These are phyloP conservation scores for Cochlearius cochlearius DNA, from an alignment of 2,113 vertebrate species.

Conservation along the genomic window DNA sequence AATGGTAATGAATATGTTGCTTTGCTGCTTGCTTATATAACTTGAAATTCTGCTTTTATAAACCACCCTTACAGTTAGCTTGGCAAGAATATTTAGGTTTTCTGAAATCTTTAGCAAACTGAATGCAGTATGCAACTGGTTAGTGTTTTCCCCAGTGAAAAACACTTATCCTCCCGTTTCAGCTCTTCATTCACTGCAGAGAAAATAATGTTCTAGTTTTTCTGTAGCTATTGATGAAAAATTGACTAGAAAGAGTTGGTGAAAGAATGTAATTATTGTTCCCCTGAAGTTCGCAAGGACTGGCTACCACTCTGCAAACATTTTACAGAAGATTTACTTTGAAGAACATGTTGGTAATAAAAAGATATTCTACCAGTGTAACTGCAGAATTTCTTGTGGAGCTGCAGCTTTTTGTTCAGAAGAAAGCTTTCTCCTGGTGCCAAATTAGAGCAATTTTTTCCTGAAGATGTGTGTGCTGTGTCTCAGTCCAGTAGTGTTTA, in stretches of 20 bases:
- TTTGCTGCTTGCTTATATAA: background rate
- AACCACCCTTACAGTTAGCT: background rate
- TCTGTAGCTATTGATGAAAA: background rate
- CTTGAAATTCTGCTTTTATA: background rate
- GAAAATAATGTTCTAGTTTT: background rate
- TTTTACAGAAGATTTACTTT: background rate
- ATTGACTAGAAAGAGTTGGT: background rate
- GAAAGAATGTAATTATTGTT: background rate
- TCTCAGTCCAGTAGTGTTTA: background rate
- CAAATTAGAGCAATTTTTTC: background rate
- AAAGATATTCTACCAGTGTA: background rate
- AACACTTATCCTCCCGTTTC: background rate
- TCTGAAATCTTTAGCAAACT: background rate
- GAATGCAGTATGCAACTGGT: background rate
- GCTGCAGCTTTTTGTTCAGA: background rate
- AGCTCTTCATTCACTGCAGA: background rate
- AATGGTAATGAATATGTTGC: accelerated
- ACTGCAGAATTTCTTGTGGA: background rate
- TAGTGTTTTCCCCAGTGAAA: background rate
- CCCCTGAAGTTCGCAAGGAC: background rate
- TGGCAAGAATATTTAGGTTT: background rate
- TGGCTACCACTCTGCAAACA: background rate
- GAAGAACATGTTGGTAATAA: background rate
- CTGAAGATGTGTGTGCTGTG: accelerated
- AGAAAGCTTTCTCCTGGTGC: background rate